Conservation (phyloP, 2,797 vertebrate species). For the Helostoma temminkii region DNA sequence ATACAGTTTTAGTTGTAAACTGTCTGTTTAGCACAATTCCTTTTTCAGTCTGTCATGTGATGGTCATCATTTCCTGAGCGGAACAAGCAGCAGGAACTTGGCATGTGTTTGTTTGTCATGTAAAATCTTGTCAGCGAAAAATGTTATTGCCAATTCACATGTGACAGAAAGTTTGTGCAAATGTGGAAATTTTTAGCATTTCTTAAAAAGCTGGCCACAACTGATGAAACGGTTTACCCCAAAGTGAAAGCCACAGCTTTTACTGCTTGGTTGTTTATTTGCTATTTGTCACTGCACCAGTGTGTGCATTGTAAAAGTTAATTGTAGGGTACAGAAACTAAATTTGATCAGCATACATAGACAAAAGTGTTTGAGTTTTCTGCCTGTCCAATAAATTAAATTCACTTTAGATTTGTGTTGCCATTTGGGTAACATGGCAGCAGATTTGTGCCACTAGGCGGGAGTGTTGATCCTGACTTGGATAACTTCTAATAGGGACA, state of each 20-base stretch:
- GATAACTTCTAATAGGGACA: background rate
- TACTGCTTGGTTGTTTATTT: background rate
- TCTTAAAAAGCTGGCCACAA: too few species aligned
- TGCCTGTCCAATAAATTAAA: too few species aligned
- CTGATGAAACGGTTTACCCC: background rate
- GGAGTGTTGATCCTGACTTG: slow-evolving; percentile 37
- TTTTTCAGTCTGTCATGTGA: slow-evolving; percentile 35
- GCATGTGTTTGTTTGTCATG: background rate
- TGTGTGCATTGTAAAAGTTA: too few species aligned
- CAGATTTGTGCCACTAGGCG: slow-evolving; percentile 54
- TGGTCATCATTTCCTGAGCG: background rate
- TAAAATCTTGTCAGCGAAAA: slow-evolving; percentile 6
- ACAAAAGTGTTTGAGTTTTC: background rate
- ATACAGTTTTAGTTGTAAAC: background rate
- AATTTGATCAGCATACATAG: slow-evolving; percentile 27
- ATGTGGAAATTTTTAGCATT: background rate
- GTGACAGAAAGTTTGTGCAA: background rate
- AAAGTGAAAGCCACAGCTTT: background rate
- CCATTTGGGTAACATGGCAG: background rate
- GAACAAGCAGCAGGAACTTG: slow-evolving; percentile 18
- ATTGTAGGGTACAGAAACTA: background rate
- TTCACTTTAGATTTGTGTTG: too few species aligned
- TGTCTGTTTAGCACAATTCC: slow-evolving; percentile 5
- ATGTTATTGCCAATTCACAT: background rate
- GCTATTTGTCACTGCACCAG: background rate